Base-by-base conservation (phyloP, 2,113 vertebrate species). In the Proterorhinus semilunaris region DNA sequence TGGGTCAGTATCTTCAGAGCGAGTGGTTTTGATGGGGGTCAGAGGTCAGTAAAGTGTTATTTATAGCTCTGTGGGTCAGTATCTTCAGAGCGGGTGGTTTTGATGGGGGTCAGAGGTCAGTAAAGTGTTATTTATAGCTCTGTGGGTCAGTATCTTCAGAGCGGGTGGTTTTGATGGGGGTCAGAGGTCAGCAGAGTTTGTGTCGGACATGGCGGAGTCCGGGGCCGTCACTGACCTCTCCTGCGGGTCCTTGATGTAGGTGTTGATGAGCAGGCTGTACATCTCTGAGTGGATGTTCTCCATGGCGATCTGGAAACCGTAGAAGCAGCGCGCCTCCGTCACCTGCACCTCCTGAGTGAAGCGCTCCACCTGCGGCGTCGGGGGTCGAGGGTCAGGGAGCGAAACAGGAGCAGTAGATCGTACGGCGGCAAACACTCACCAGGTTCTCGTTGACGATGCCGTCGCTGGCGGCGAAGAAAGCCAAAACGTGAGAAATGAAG, bases 251-350 rank as follows among this genome's bases (percentile, higher is more conserved):
- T 96, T 98, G 74, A 99, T 97, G 81, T 99, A 98, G 7, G 97
- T 98, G 87, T 99, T 90, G 66, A 99, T 99, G 42, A 99, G 96
- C 13, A 99, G 95, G 79, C 98, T 99, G 88, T 99, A 99, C 98
- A 99, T 99, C 91, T 99, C 98, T 0, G 96, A 99, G 85, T 99
- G 97, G 83, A 99, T 99, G 69, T 99, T 99, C 92, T 99, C 98
- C 98, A 99, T 99, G 78, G 98, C 96, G 52, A 99, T 98, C 87
- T 99, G 97, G 88, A 99, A 99, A 58, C 98, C 97, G 66, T 99
- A 98, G 92, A 99, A 99, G 82, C 97, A 98, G 16, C 97, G 92
- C 0, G 97, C 98, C 82, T 99, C 98, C 0, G 97, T 99, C 47
- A 99, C 78, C 82, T 99, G 97, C 16, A 99, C 95, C 85, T 99